Conservation (phyloP, 2,113 vertebrate genomes). For the Coracopsis vasa region DNA sequence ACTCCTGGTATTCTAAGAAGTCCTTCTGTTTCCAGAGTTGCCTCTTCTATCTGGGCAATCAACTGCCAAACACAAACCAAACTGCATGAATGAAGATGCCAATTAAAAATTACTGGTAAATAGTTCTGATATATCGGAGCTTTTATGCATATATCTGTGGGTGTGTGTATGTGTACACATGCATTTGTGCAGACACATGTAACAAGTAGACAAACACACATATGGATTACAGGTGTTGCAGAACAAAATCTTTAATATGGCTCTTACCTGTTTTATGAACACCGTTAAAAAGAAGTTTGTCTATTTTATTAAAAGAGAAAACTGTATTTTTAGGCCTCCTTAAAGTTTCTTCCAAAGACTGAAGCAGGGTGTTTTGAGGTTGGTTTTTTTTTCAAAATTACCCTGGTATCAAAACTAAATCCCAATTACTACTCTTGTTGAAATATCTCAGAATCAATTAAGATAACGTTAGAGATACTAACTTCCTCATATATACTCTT, state of each 20-base stretch:
- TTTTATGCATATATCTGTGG: neutral
- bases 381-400: neutral
- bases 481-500: neutral
- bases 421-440: neutral
- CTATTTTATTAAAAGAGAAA: neutral
- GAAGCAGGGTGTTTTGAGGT: neutral
- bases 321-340: neutral
- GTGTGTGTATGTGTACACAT: too few relatives aligned
- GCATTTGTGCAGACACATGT: neutral
- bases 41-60: constrained; percentile 87
- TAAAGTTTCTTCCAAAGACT: neutral
- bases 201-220: neutral
- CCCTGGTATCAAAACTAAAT: neutral
- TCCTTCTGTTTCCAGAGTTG: constrained; percentile 91
- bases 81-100: neutral
- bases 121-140: neutral
- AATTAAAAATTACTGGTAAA: neutral
- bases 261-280: neutral
- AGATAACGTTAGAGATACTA: neutral
- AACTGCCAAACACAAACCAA: constrained; percentile 77
- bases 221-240: neutral
- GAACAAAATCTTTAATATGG: neutral
- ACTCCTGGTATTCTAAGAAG: constrained; percentile 92
- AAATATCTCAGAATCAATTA: neutral
- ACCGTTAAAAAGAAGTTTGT: neutral